A percentile compares a stretch with the other conserved stretches of the same genome.
Evolutionary conservation across 2,888 invertebrate genomes (phyloP).

Genomic region (Eupithecia abbreviata): DNA sequence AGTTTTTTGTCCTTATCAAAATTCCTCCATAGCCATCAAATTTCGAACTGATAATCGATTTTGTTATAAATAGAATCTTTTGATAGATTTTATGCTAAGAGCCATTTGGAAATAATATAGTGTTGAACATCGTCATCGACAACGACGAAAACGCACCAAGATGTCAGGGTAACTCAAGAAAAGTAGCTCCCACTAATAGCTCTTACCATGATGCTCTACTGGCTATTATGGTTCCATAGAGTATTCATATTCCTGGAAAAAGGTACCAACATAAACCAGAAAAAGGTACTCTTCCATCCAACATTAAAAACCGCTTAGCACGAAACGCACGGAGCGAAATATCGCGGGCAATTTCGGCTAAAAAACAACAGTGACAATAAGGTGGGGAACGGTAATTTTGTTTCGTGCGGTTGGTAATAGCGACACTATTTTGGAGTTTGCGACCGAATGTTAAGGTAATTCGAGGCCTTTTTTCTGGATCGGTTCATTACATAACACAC

Average conservation of each 20-base stretch:
- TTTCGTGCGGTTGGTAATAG: conserved; percentile 14
- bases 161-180: background rate
- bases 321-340: conserved; percentile 49
- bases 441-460: conserved; percentile 8
- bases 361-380: conserved; percentile 41
- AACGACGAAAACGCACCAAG: background rate
- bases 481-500: background rate
- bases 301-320: conserved; percentile 78
- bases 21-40: background rate
- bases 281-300: conserved; percentile 51
- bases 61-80: background rate
- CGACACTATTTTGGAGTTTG: conserved; percentile 44
- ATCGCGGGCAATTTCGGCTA: conserved; percentile 45
- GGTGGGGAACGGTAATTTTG: conserved; percentile 9
- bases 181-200: background rate
- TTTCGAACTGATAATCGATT: background rate
- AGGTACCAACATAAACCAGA: conserved; percentile 28
- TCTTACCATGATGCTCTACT: background rate
- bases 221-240: background rate
- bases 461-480: background rate
- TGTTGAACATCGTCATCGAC: background rate
- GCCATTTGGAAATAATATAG: background rate
- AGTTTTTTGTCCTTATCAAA: conserved; percentile 3
- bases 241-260: background rate
- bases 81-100: background rate